Evolutionary conservation across 2,888 invertebrate species (phyloP).

Genomic region (Gymnosoma rotundatum): DNA sequence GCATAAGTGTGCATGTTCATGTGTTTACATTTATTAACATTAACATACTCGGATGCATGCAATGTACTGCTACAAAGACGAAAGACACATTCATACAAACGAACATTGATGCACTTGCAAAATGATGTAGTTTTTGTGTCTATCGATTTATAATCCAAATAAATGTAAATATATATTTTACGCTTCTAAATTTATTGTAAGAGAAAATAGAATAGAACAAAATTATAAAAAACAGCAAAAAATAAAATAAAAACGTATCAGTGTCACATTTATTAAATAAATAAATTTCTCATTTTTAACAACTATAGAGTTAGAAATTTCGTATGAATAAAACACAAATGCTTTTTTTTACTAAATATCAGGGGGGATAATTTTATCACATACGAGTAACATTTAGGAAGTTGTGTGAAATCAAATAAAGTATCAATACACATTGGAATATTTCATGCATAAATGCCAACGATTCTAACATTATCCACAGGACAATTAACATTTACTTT

Average conservation of each 20-base stretch:
- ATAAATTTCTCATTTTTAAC: too few relatives aligned
- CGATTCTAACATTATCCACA: too few relatives aligned
- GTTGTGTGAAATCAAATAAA: conserved; percentile 21
- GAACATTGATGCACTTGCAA: conserved; percentile 19
- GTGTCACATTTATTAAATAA: too few relatives aligned
- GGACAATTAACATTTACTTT: too few relatives aligned
- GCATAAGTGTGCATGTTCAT: background rate
- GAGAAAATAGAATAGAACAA: conserved; percentile 10
- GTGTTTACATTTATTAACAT: conserved; percentile 29
- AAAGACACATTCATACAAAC: background rate
- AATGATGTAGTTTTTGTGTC: conserved; percentile 34
- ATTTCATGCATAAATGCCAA: too few relatives aligned
- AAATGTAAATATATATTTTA: conserved; percentile 19
- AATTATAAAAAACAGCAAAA: background rate
- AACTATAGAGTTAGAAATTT: background rate
- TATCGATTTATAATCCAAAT: conserved; percentile 16
- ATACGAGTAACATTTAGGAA: conserved; percentile 13
- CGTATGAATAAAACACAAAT: background rate
- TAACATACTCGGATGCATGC: conserved; percentile 10
- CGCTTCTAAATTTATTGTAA: conserved; percentile 15
- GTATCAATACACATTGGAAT: too few relatives aligned
- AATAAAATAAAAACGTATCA: background rate
- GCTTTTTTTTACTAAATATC: background rate
- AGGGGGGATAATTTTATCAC: conserved; percentile 11
- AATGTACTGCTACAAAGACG: background rate